phyloP scores from a whole-genome alignment of 2,113 vertebrate genomes.

The Neogobius melanostomus region DNA sequence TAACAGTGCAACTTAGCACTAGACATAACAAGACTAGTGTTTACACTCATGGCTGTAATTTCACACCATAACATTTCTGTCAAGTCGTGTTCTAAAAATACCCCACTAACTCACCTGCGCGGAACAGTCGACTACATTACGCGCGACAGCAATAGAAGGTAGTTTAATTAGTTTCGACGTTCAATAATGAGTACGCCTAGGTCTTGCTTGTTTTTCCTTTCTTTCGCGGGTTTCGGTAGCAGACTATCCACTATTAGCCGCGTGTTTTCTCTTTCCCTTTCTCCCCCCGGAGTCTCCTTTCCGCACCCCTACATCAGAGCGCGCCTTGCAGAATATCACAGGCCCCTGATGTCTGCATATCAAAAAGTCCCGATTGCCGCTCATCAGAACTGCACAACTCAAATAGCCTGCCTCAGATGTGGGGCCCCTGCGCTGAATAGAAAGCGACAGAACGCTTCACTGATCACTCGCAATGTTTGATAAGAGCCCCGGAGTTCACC shows the following conservation, averaged over 20 bases:
- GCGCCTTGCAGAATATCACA: conserved; percentile 19
- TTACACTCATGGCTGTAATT: conserved; percentile 13
- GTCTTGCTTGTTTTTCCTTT: conserved; percentile 14
- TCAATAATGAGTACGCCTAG: conserved; percentile 5
- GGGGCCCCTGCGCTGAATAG: conserved; percentile 27
- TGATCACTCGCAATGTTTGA: conserved; percentile 43
- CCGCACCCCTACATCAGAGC: conserved; percentile 28
- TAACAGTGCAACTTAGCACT: neutral
- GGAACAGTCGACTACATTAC: neutral
- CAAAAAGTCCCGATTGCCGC: conserved; percentile 38
- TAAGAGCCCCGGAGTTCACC: conserved; percentile 15
- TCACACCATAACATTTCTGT: neutral
- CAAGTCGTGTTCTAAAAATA: conserved; percentile 6
- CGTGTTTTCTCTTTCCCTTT: conserved; percentile 42
- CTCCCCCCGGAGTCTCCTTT: conserved; percentile 18
- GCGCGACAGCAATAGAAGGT: conserved; percentile 3
- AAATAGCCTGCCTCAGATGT: conserved; percentile 41
- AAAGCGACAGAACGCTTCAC: conserved; percentile 42
- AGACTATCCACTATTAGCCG: conserved; percentile 22
- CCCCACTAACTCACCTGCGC: neutral
- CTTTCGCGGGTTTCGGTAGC: conserved; percentile 5
- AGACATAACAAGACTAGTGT: neutral
- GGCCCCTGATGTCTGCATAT: conserved; percentile 46
- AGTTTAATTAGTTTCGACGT: conserved; percentile 24
- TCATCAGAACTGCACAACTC: conserved; percentile 39